Base-by-base conservation (phyloP, 2,888 invertebrate species). In the Lepidocyrtinus sp. region DNA sequence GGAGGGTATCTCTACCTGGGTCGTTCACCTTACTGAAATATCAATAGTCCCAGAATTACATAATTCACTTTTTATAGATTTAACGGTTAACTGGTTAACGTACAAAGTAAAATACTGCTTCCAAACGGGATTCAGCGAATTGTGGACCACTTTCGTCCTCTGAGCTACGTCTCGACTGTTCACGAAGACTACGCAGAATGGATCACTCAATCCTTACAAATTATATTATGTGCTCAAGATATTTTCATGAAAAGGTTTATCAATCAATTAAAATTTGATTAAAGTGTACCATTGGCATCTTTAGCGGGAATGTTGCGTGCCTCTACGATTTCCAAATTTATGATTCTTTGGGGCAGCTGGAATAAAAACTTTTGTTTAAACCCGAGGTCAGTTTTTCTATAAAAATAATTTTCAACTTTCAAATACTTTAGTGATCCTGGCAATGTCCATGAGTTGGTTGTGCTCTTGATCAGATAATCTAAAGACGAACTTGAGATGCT, bases 61-160 rank as follows among this genome's bases (percentile, higher is more conserved):
- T n/a, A n/a, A n/a, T n/a, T n/a, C n/a, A n/a, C n/a, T n/a, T n/a
- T n/a, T n/a, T n/a, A n/a, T n/a, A n/a, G n/a, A n/a, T n/a, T n/a
- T n/a, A n/a, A n/a, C n/a, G n/a, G n/a, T n/a, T n/a, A 55, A 55
- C 17, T 55, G 5, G 55, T n/a, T 15, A 26, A 46, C 64, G 68
- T 71, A 83, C 83, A 83, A 81, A 19, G 77, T 81, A 46, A 83
- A 81, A 46, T 71, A 76, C 55, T 83, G 71, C 26, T 64, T 81
- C 83, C 83, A 83, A 25, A 71, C 63, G 7, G 83, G 83, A 36
- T 74, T 74, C 19, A 83, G 46, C 2, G 81, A 69, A 17, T 77
- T 71, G 0, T 24, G 25, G 0, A 75, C 25, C 0, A 78, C 75
- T 46, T 63, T 75, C 0, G 83, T 83, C 22, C 81, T 25, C 36